Conservation (phyloP, 2,113 vertebrate species). For the Procapra przewalskii region DNA sequence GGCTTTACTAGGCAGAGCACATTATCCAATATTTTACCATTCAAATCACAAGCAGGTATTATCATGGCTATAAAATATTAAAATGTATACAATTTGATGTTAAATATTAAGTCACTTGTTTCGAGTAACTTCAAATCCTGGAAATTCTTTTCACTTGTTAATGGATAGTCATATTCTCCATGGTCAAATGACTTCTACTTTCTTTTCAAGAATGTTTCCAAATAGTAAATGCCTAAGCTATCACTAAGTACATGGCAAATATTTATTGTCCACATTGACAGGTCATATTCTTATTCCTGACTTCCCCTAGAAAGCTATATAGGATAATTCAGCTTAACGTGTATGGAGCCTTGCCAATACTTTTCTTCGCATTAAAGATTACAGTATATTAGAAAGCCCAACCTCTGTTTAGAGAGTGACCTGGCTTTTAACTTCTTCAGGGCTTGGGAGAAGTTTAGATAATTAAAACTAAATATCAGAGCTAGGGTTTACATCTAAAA, state of each 20-base stretch:
- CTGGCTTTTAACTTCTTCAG: conserved; percentile 29
- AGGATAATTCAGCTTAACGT: background rate
- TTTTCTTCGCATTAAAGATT: background rate
- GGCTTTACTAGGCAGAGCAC: background rate
- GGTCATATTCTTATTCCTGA: conserved; percentile 34
- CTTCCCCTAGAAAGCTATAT: background rate
- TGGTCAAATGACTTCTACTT: background rate
- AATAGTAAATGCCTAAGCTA: background rate
- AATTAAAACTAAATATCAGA: conserved; percentile 13
- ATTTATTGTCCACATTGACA: background rate
- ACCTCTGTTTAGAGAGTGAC: conserved; percentile 26
- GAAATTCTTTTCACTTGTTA: conserved; percentile 17
- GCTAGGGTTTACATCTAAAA: background rate
- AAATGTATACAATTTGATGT: background rate
- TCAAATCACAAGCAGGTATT: conserved; percentile 17
- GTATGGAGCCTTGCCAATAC: background rate
- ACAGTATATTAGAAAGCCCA: background rate
- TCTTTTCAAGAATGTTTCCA: background rate
- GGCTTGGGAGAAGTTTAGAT: conserved; percentile 31
- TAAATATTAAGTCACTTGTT: conserved; percentile 10
- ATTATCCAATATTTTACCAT: background rate
- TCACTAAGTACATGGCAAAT: background rate
- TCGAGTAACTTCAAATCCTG: background rate
- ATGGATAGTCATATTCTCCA: background rate
- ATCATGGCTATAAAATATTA: background rate